These are phyloP conservation scores for Boloria selene DNA, from an alignment of 2,888 invertebrate species.

Conservation along the genomic window DNA sequence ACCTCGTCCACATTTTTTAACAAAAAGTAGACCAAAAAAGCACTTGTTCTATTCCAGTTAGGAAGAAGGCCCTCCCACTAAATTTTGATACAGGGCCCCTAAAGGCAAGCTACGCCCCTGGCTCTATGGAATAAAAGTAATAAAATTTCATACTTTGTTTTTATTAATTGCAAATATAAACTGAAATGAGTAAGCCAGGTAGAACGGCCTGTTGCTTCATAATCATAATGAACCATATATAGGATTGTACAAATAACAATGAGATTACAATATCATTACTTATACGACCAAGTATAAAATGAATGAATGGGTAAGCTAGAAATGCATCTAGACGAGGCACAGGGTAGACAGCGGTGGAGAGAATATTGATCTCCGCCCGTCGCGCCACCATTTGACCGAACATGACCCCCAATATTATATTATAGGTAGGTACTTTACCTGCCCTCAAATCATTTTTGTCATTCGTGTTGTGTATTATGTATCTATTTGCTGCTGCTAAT, in stretches of 20 bases:
- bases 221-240: neutral
- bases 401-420: conserved; percentile 59
- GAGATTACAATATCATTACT: conserved; percentile 26
- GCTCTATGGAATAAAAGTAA: no score
- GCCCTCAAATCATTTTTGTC: conserved; percentile 7
- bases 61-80: no score
- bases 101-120: no score
- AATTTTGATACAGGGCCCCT: no score
- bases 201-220: neutral
- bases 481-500: neutral
- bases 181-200: no score
- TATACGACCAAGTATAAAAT: no score
- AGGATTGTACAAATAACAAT: conserved; percentile 24
- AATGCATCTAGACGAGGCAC: conserved; percentile 56
- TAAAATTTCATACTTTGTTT: no score
- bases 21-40: no score
- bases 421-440: conserved; percentile 17
- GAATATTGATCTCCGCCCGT: conserved; percentile 71
- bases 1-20: no score
- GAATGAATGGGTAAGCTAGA: conserved; percentile 8
- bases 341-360: conserved; percentile 52
- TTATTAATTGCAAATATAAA: no score
- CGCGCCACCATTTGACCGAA: conserved; percentile 76
- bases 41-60: no score
- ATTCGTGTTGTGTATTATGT: neutral